Evolutionary conservation across 2,888 invertebrate genomes (phyloP), one percentile per base, ranked within the genome.

Genomic region (Hetaerina titia): DNA sequence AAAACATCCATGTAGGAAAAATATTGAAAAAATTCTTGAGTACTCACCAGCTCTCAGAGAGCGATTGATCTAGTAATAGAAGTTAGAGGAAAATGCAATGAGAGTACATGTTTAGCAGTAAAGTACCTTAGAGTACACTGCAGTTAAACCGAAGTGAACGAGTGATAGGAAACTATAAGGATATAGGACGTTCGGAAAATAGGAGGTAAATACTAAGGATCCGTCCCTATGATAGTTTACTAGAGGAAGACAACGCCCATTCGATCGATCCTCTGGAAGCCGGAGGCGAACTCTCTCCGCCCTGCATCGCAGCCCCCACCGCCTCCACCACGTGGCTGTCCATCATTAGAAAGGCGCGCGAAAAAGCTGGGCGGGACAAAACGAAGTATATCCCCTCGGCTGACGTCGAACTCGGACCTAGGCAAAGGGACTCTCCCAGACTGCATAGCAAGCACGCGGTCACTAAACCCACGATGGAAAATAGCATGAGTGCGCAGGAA

Each of bases 51-150:
- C 25, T 31, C 81, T 81, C 81, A 81, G 11, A 13, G 15, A 81
- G 81, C 6, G 31, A 25, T 81, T 13, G 25, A 17, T 69, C 0
- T 7, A n/a, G 22, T 22, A 22, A 81, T 81, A 81, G 81, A 81
- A 11, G 11, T 81, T 7, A 31, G 19, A 81, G 81, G 11, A 31
- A 81, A 81, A 81, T 81, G 31, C 81, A 31, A 13, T 45, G 45
- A 81, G 81, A 25, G 81, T 13, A 31, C 31, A 31, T 81, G 25
- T 31, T 31, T 81, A 31, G 81, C 13, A 81, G 81, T 81, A 81
- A 6, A 81, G 81, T 81, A 81, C 81, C 15, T 81, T 81, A 81
- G 81, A 81, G 81, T 81, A 81, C 81, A 31, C 25, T 81, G 81
- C 81, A 81, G 81, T 81, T 81, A 1, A 81, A 81, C 25, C 15